Conservation (phyloP, 2,113 vertebrate genomes). For the Girardinichthys multiradiatus region DNA sequence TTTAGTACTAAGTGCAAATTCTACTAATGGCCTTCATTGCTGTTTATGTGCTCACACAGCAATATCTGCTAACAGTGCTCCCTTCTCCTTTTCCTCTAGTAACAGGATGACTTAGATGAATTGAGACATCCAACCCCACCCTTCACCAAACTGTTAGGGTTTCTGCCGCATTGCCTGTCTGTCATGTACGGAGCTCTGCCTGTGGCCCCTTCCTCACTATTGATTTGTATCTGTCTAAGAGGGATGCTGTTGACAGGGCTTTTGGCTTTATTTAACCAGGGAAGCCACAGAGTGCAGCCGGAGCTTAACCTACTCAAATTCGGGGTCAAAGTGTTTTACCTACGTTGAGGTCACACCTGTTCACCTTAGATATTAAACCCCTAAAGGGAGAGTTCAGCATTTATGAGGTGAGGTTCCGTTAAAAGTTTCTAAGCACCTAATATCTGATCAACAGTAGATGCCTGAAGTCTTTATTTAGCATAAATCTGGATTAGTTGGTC, state of each 20-base stretch:
- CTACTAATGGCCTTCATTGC: slow-evolving; percentile 3
- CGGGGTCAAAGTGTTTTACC: not conserved
- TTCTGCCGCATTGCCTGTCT: slow-evolving; percentile 65
- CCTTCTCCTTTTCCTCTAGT: not conserved
- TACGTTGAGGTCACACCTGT: slow-evolving; percentile 30
- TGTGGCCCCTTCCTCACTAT: slow-evolving; percentile 43
- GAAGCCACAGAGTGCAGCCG: not conserved
- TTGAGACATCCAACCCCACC: slow-evolving; percentile 46
- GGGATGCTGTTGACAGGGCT: slow-evolving; percentile 48
- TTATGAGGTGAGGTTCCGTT: not conserved
- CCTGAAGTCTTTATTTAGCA: not conserved
- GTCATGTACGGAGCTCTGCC: slow-evolving; percentile 34
- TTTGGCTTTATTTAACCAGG: slow-evolving; percentile 67
- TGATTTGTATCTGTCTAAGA: slow-evolving; percentile 62
- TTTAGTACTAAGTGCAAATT: not conserved
- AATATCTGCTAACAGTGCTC: not conserved
- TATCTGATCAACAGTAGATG: not conserved
- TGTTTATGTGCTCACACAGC: slow-evolving; percentile 19
- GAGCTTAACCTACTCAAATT: not conserved
- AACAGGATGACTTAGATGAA: slow-evolving; percentile 28
- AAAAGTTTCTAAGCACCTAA: not conserved
- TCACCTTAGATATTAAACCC: slow-evolving; percentile 34
- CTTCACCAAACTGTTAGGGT: slow-evolving; percentile 4
- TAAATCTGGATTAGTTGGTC: not conserved
- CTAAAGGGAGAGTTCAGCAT: not conserved